Evolutionary conservation across 2,113 vertebrate species (phyloP), one percentile per base, ranked within the genome.

Genomic region (Choloepus hoffmanni): DNA sequence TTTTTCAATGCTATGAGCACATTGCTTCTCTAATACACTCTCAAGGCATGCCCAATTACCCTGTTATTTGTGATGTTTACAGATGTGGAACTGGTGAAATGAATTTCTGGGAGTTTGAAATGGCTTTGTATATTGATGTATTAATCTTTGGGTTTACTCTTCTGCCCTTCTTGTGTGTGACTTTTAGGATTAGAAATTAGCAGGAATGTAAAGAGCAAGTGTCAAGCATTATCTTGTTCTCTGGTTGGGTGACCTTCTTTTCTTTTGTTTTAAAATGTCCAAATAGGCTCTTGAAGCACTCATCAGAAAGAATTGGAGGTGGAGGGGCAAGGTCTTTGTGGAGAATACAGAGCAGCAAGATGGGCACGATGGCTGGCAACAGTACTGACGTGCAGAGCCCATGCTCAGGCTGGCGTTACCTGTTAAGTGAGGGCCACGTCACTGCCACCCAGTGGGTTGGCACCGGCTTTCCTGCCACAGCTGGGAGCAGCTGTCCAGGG

Each of bases 261-360:
- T 55, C 26, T 82, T 45, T 58, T 89, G 21, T 92, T 84, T 90
- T 92, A 13, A 65, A 77, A 90, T 62, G 93, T 84, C 45, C 40
- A 78, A 18, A 70, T 45, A 16, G 23, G 33, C 14, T 78, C 8
- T 19, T 63, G 36, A 95, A 70, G 77, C 36, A 11, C 26, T 90
- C 53, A 92, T 43, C 12, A 70, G 67, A 88, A 74, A 95, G 79
- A 53, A 40, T 0, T 50, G 12, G 21, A 62, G 21, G 36, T 18
- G 3, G 43, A 68, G 33, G 62, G 21, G n/a, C 16, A 73, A 72
- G 11, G 30, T 55, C 9, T 45, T 84, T 2, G 21, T 7, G 85
- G 78, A 36, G 24, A 65, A 45, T 19, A 18, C 33, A 18, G 28
- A 48, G 14, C 13, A 65, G 55, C 28, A 55, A 67, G 72, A n/a